Base-by-base conservation (phyloP, 2,797 vertebrate species). In the Threskiornis aethiopicus region DNA sequence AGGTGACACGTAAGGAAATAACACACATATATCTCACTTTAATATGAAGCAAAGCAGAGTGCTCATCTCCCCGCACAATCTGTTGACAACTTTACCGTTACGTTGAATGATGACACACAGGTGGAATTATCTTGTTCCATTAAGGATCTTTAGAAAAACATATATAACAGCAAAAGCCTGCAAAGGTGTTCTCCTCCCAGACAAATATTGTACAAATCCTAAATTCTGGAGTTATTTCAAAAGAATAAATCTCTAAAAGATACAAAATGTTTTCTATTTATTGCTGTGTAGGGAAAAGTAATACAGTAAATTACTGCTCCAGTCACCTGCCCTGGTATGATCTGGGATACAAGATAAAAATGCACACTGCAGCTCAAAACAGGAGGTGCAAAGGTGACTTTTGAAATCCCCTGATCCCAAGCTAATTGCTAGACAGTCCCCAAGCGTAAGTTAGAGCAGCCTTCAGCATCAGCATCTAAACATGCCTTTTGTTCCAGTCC, bases 1-100 rank as follows among this genome's bases (percentile, higher is more conserved):
- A 96, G 90, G 94, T 92, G 90, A 92, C 90, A 94, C n/a, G 35
- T 55, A 81, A 89, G 90, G 89, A 93, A 97, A 92, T 84, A 91
- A 93, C 54, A 79, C 79, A 83, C 71, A 93, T 93, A 71, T 49
- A 93, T 96, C 89, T 96, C 92, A 90, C 85, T 94, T 93, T 72
- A 92, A 70, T 69, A 89, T 19, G 90, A 93, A 89, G 66, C 11
- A 25, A 94, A 88, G 29, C 58, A 28, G 87, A 86, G 33, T 6
- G 61, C 47, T 76, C 76, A 82, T 93, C 92, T 94, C 79, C 72
- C 76, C 81, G 58, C 44, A 59, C 90, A 79, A 44, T 70, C 82
- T 92, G 69, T 25, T 91, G 93, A 92, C 92, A 91, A 70, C 76
- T 91, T 82, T 35, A 95, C 62, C 44, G 69, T 86, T 84, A 59